These are phyloP conservation scores for Pipistrellus kuhlii DNA, from an alignment of 2,797 vertebrate species.

Conservation along the genomic window DNA sequence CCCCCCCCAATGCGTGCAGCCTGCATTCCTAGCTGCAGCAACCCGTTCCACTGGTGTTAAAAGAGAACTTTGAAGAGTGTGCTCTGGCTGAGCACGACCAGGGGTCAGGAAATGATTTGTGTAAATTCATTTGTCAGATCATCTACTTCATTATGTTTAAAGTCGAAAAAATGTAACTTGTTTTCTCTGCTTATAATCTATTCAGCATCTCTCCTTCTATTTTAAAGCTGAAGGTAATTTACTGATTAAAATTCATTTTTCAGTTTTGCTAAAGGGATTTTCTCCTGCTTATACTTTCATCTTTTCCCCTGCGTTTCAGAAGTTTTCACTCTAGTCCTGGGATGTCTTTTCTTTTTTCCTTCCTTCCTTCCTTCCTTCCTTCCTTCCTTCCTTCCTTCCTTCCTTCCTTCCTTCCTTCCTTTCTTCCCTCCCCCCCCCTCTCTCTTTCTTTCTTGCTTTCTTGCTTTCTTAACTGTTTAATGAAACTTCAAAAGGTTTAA, in stretches of 20 bases:
- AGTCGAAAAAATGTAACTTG: background rate
- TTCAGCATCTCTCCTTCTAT: background rate
- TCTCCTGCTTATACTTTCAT: background rate
- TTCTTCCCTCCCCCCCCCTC: no score
- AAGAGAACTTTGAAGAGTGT: background rate
- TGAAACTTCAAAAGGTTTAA: conserved; percentile 62
- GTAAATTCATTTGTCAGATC: conserved; percentile 33
- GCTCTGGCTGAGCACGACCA: background rate
- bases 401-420: no score
- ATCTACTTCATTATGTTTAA: background rate
- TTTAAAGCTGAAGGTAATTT: conserved; percentile 22
- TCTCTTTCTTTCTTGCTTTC: no score
- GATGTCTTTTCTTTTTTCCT: background rate
- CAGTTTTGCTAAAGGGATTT: conserved; percentile 19
- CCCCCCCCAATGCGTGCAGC: background rate
- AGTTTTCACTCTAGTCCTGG: conserved; percentile 16
- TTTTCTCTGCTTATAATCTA: conserved; percentile 10
- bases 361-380: no score
- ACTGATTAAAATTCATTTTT: conserved; percentile 29
- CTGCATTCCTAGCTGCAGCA: conserved; percentile 12
- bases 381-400: no score
- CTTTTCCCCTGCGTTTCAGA: background rate
- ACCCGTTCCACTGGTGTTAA: conserved; percentile 19
- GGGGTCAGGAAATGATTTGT: conserved; percentile 1
- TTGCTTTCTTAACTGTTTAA: conserved; percentile 43